A percentile compares a stretch with the other conserved stretches of the same genome.
Evolutionary conservation across 2,888 invertebrate genomes (phyloP).

Genomic region (Ophion ellenae): DNA sequence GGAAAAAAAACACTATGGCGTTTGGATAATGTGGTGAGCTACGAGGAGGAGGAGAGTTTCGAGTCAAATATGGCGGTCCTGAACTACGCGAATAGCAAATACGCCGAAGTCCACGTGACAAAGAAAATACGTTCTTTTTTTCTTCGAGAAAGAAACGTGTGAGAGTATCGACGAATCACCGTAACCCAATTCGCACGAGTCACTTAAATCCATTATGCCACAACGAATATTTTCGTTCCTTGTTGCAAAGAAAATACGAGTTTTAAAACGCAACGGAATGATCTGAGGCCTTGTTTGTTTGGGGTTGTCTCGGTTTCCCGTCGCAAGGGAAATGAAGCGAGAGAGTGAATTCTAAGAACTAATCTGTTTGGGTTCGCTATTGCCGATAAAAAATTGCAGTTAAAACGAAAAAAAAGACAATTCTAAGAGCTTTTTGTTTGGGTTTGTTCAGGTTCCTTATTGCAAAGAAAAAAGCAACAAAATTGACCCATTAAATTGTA

Average conservation of each 20-base stretch:
- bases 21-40: background rate
- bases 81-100: background rate
- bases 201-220: conserved; percentile 76
- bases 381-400: background rate
- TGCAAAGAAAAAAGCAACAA: no score
- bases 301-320: background rate
- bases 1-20: background rate
- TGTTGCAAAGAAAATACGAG: background rate
- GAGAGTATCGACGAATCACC: conserved; percentile 73
- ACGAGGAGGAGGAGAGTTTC: background rate
- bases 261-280: background rate
- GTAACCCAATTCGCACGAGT: conserved; percentile 82
- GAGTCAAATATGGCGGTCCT: background rate
- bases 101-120: background rate
- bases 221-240: background rate
- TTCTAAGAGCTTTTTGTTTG: no score
- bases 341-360: background rate
- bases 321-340: background rate
- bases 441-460: no score
- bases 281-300: background rate
- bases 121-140: background rate
- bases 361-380: background rate
- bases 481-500: no score
- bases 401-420: background rate
- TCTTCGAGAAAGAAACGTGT: background rate